These are phyloP conservation scores for Sicus ferrugineus DNA, from an alignment of 2,888 invertebrate genomes.

Conservation along the genomic window DNA sequence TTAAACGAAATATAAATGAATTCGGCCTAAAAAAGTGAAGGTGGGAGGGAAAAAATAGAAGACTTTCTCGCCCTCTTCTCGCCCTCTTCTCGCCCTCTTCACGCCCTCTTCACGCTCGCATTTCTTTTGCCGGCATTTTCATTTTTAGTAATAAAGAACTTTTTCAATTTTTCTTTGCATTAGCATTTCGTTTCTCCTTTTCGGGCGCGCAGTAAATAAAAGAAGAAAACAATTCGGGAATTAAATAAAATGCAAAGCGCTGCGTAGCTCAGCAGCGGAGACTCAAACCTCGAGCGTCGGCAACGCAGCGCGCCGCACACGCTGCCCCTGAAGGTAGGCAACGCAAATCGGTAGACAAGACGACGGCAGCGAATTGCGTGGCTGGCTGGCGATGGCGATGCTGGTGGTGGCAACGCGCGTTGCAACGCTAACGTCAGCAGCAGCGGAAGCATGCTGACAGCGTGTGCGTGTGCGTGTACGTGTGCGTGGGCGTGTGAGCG, in stretches of 20 bases:
- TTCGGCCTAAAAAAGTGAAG: constrained; percentile 13
- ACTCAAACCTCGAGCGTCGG: constrained; percentile 18
- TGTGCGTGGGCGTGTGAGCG: background rate
- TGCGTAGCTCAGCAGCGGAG: constrained; percentile 45
- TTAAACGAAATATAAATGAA: constrained; percentile 29
- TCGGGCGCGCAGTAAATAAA: background rate
- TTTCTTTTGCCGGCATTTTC: constrained; percentile 1
- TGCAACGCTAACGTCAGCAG: no score
- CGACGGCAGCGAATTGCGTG: background rate
- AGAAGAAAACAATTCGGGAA: constrained; percentile 2
- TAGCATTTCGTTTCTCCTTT: background rate
- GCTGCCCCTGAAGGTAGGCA: constrained; percentile 34
- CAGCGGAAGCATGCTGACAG: background rate
- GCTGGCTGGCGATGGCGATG: background rate
- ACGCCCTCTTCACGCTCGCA: background rate
- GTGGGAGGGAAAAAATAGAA: constrained; percentile 5
- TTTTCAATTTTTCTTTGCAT: constrained; percentile 3
- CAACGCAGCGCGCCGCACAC: background rate
- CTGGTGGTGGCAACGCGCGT: background rate
- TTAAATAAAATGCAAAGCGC: constrained; percentile 24
- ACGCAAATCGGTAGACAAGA: constrained; percentile 6
- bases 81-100: no score
- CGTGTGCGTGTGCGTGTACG: background rate
- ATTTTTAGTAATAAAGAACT: background rate
- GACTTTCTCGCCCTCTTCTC: background rate